Base-by-base conservation (phyloP, 2,888 invertebrate genomes). In the Laothoe populi region DNA sequence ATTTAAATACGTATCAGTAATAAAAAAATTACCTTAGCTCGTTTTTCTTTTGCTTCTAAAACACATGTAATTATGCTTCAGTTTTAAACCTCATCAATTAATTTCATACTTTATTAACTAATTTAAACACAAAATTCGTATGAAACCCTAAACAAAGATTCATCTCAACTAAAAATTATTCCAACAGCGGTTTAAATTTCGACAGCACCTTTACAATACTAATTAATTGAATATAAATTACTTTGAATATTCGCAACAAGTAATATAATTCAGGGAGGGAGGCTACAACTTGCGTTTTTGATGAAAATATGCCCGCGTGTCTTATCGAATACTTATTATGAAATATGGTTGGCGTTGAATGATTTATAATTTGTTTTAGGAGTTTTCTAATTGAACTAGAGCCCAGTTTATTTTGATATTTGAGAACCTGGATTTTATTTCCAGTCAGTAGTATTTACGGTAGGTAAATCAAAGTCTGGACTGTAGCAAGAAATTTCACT, bases 201-300 rank as follows among this genome's bases (percentile, higher is more conserved):
- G 35, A 35, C 31, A 19, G 10, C 7, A 11, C 53, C 53, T 31
- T 53, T 19, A 19, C 19, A 53, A 53, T 19, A 48, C 26, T 48
- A 53, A 35, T 53, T 53, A 53, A 53, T 53, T 53, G 19, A 19
- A 53, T 53, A 53, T 53, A 53, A 53, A 53, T 53, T 31, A 16
- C 31, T 31, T 16, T 31, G 35, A 53, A 31, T 44, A 44, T 53
- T 53, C 11, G 53, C 19, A 53, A 53, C 35, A 53, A 53, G 53
- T 53, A 19, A 26, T 24, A 26, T 53, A 53, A 21, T 35, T 49
- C 31, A 2, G 3, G 48, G n/a, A n/a, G 26, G n/a, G 10, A 49
- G 31, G 26, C 26, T 11, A 16, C 31, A 35, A 53, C 53, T 31
- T 53, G 35, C 19, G 19, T 19, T 2, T 44, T 53, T 31, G 19